Evolutionary conservation across 2,797 vertebrate genomes (phyloP), one percentile per base, ranked within the genome.

Genomic region (Paedocypris micromegethes): DNA sequence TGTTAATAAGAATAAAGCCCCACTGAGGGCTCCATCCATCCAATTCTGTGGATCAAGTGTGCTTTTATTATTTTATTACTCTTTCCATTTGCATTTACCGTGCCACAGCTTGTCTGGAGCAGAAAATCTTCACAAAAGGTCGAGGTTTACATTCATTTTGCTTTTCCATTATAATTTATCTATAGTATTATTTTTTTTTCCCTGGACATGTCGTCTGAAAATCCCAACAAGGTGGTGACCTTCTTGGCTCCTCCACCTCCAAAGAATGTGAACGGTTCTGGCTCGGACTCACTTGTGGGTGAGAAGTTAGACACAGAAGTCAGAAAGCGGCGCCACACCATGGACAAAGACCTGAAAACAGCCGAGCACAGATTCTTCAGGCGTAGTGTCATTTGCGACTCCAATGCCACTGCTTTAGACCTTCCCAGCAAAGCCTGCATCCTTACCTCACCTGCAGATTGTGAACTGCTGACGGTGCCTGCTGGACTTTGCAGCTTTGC

Each of bases 311-410:
- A 78, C 9, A 6, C 92, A 0, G 93, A 90, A 75, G 93, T 98
- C 76, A 92, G 89, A 48, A 92, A 93, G 0, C 91, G 96, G 66
- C 94, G 95, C 62, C 96, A 98, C 88, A 98, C 96, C 0, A 97
- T 98, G 96, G 96, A 98, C 75, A 91, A 94, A 81, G 96, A 98
- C 87, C 93, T 92, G 66, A 95, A 93, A 40, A 91, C 91, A 6
- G 92, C 91, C 0, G 94, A 98, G 84, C 96, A 98, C 81, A 92
- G 96, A 38, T 98, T 98, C 80, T 98, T 98, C 81, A 92, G 96
- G 54, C 94, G 96, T 64, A 98, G 96, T 57, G 96, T 98, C 78
- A 97, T 98, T 75, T 98, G 95, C 62, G 96, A 98, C 83, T 98
- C 96, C n/a, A 98, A 97, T 3, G 94, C 90, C 60, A 98, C 96